Evolutionary conservation across 1,140 invertebrate genomes (phyloP).

Genomic region (Bombus superbus): DNA sequence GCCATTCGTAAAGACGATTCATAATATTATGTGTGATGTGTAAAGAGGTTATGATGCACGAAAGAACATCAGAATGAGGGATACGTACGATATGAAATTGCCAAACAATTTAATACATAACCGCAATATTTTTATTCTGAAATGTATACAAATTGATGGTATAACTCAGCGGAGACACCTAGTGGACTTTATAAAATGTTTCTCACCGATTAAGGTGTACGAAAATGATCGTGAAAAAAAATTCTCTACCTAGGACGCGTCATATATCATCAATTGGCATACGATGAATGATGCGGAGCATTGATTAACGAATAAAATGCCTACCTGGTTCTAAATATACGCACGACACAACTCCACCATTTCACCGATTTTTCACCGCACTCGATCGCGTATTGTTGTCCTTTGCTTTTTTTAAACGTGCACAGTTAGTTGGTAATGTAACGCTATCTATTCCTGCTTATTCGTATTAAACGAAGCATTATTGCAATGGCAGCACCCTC

Average conservation of each 20-base stretch:
- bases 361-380: conserved; percentile 73
- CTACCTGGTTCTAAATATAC: conserved; percentile 75
- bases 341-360: conserved; percentile 72
- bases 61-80: background rate
- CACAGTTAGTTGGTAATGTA: conserved; percentile 34
- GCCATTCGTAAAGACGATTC: conserved; percentile 21
- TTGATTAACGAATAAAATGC: conserved; percentile 54
- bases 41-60: conserved; percentile 61
- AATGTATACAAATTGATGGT: conserved; percentile 17
- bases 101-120: background rate
- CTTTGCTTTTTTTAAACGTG: conserved; percentile 67
- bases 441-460: conserved; percentile 53
- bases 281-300: background rate
- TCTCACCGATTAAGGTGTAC: conserved; percentile 31
- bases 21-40: background rate
- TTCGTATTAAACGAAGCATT: conserved; percentile 7
- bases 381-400: conserved; percentile 66
- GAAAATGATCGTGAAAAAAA: background rate
- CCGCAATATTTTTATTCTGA: background rate
- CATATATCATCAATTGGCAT: conserved; percentile 9
- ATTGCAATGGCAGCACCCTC: background rate
- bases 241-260: background rate
- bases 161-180: conserved; percentile 42
- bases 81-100: background rate
- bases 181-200: conserved; percentile 34